Evolutionary conservation across 2,888 invertebrate species (phyloP).

Genomic region (Rugalucina vietnamica): DNA sequence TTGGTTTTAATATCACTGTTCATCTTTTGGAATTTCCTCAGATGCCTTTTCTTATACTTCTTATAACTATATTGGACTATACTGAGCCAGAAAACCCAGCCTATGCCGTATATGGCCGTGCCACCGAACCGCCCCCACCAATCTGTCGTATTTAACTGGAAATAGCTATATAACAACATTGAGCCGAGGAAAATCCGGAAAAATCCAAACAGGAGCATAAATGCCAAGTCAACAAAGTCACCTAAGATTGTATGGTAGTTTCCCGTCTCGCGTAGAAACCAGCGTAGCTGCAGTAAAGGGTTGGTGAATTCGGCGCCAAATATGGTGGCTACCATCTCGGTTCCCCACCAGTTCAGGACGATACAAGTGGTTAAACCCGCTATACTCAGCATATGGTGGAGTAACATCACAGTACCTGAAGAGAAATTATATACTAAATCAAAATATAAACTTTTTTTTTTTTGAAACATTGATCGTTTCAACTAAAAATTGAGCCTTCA

Average conservation of each 20-base stretch:
- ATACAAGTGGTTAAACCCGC: slow-evolving; percentile 74
- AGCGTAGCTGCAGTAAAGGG: slow-evolving; percentile 82
- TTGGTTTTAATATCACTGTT: not conserved
- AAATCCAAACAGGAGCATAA: slow-evolving; percentile 80
- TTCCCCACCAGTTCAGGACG: slow-evolving; percentile 75
- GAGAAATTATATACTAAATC: too few relatives aligned
- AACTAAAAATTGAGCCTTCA: too few relatives aligned
- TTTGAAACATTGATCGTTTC: not conserved
- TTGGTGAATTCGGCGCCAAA: slow-evolving; percentile 82
- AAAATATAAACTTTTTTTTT: not conserved
- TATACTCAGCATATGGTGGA: slow-evolving; percentile 81
- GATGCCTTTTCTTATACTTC: slow-evolving; percentile 72
- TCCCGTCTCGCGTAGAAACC: slow-evolving; percentile 79
- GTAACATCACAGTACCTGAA: slow-evolving; percentile 81
- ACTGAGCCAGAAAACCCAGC: slow-evolving; percentile 80
- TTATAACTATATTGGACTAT: slow-evolving; percentile 78
- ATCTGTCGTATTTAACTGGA: slow-evolving; percentile 74
- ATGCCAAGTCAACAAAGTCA: slow-evolving; percentile 77
- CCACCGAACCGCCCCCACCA: slow-evolving; percentile 77
- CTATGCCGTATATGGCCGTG: slow-evolving; percentile 77
- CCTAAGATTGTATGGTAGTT: slow-evolving; percentile 70
- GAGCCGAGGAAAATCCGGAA: slow-evolving; percentile 79
- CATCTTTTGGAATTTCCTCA: not conserved
- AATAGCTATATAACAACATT: slow-evolving; percentile 75
- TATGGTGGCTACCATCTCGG: slow-evolving; percentile 82